Evolutionary conservation across 2,113 vertebrate genomes (phyloP).

Genomic region (Sinocyclocheilus grahami): DNA sequence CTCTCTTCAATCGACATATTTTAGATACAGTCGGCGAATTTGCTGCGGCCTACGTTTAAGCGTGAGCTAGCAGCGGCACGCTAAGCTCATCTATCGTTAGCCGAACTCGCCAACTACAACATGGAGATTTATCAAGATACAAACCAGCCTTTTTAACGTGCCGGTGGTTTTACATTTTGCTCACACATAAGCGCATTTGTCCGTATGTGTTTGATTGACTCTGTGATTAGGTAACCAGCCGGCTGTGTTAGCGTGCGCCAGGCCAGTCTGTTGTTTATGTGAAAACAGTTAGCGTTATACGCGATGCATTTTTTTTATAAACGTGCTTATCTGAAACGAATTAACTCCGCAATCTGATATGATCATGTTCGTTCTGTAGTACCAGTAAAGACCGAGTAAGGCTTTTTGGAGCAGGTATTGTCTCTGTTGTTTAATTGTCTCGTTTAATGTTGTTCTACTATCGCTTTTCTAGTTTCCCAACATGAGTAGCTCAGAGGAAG

Average conservation of each 20-base stretch:
- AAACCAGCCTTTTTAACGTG: background rate
- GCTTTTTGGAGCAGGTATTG: no score
- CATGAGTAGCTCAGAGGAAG: slow-evolving; percentile 96
- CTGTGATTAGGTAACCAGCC: background rate
- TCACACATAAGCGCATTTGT: background rate
- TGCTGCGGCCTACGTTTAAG: slow-evolving; percentile 58
- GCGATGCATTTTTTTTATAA: background rate
- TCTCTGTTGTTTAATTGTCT: background rate
- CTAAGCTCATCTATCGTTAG: slow-evolving; percentile 55
- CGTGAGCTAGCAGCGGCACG: slow-evolving; percentile 63
- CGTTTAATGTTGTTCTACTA: background rate
- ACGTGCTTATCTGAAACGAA: background rate
- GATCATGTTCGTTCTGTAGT: background rate
- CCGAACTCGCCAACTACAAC: background rate
- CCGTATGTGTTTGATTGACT: background rate
- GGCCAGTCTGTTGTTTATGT: slow-evolving; percentile 15
- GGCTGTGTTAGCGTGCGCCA: background rate
- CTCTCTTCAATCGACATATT: background rate
- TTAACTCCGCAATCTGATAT: background rate
- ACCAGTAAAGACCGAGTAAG: background rate
- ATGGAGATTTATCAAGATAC: background rate
- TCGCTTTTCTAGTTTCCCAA: slow-evolving; percentile 69
- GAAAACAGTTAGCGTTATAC: background rate
- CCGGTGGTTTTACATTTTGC: background rate
- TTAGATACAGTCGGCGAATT: background rate